These are phyloP conservation scores for Oreocharis arfaki DNA, from an alignment of 2,113 vertebrate genomes.

Conservation along the genomic window DNA sequence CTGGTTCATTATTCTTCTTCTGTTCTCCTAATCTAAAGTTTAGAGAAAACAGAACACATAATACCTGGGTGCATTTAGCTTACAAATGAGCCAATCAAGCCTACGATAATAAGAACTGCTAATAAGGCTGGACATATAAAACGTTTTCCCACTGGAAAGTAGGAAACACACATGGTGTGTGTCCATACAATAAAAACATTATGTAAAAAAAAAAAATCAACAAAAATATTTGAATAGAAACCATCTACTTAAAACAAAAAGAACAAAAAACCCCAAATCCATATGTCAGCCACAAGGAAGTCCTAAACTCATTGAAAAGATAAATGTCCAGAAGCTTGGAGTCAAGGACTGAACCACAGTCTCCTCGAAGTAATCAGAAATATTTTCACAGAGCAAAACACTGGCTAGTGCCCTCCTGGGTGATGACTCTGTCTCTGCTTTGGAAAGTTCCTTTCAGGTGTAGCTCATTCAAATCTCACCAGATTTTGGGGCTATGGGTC, in stretches of 20 bases:
- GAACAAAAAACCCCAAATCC: conserved; percentile 43
- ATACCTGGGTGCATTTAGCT: conserved; percentile 59
- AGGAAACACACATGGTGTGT: neutral
- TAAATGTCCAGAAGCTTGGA: conserved; percentile 61
- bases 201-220: neutral
- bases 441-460: neutral
- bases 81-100: conserved; percentile 65
- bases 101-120: conserved; percentile 32
- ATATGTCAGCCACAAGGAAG: conserved; percentile 62
- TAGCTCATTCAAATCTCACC: neutral
- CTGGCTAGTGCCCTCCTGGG: neutral
- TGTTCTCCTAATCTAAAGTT: conserved; percentile 61
- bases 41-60: conserved; percentile 43
- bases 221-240: conserved; percentile 12
- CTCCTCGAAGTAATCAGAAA: neutral
- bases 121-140: conserved; percentile 12
- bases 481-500: neutral
- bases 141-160: neutral
- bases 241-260: neutral
- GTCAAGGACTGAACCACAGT: neutral
- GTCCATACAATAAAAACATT: conserved; percentile 2
- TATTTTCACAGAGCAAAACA: neutral
- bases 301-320: conserved; percentile 63
- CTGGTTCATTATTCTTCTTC: neutral
- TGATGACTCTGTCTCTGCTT: neutral